Evolutionary conservation across 2,797 vertebrate genomes (phyloP).

Genomic region (Coracias cyanogaster): DNA sequence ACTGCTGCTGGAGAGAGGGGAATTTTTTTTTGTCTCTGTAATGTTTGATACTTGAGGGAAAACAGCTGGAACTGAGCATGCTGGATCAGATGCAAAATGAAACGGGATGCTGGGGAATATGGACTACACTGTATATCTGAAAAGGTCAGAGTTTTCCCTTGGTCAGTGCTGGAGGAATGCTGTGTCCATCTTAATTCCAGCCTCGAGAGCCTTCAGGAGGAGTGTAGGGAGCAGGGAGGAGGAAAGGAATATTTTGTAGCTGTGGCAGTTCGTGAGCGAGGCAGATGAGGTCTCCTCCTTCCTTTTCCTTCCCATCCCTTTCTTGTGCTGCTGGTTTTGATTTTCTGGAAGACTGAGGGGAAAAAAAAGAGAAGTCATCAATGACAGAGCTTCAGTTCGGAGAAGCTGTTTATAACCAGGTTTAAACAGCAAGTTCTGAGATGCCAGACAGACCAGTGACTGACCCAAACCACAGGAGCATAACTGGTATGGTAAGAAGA

Average conservation of each 20-base stretch:
- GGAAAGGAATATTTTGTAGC: conserved; percentile 53
- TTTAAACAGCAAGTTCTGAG: conserved; percentile 69
- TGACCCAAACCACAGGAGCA: conserved; percentile 73
- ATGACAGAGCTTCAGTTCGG: conserved; percentile 74
- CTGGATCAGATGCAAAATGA: conserved; percentile 76
- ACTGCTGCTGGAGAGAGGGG: conserved; percentile 75
- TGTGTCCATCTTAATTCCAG: conserved; percentile 62
- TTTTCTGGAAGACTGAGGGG: conserved; percentile 67
- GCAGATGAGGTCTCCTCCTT: conserved; percentile 63
- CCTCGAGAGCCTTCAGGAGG: conserved; percentile 59
- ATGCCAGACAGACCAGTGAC: conserved; percentile 77
- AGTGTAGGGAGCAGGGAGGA: conserved; percentile 50
- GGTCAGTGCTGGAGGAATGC: conserved; percentile 77
- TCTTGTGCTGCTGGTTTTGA: conserved; percentile 78
- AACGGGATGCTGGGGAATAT: conserved; percentile 82
- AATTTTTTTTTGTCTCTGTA: conserved; percentile 78
- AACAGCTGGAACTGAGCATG: conserved; percentile 83
- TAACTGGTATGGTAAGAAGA: conserved; percentile 74
- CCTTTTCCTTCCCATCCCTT: conserved; percentile 54
- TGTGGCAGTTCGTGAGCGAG: conserved; percentile 31
- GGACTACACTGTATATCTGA: conserved; percentile 76
- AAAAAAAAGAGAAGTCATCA: conserved; percentile 40
- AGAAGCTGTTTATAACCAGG: conserved; percentile 74
- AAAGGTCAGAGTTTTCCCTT: conserved; percentile 84
- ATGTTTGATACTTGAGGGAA: conserved; percentile 86